Percentiles rank a stretch among this genome's conserved stretches.
Evolutionary conservation across 2,888 invertebrate species (phyloP).

Genomic region (Griposia aprilina): DNA sequence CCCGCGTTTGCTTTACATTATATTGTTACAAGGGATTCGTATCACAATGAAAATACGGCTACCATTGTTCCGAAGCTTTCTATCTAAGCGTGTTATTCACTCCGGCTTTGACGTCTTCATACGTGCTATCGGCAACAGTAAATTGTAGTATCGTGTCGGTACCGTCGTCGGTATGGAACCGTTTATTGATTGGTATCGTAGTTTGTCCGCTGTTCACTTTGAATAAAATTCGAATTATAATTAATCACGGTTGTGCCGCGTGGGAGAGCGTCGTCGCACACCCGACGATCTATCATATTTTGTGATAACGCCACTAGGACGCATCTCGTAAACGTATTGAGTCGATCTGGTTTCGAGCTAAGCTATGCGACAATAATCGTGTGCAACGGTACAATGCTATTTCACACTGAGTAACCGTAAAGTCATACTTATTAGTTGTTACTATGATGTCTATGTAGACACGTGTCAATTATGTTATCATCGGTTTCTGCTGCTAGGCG

Average conservation of each 20-base stretch:
- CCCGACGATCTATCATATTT: constrained; percentile 90
- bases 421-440: constrained; percentile 50
- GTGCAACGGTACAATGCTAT: constrained; percentile 78
- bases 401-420: constrained; percentile 69
- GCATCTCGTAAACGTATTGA: constrained; percentile 87
- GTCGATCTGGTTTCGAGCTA: constrained; percentile 82
- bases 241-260: constrained; percentile 89
- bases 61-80: constrained; percentile 84
- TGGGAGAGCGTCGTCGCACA: constrained; percentile 88
- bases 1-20: constrained; percentile 72
- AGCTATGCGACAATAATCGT: constrained; percentile 81
- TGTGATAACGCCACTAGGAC: constrained; percentile 89
- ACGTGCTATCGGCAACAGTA: constrained; percentile 86
- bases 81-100: constrained; percentile 83
- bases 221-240: constrained; percentile 91
- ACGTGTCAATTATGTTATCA: constrained; percentile 64
- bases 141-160: constrained; percentile 90
- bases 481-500: constrained; percentile 43
- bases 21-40: constrained; percentile 74
- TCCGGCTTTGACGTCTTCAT: constrained; percentile 88
- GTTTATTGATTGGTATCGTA: constrained; percentile 91
- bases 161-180: constrained; percentile 89
- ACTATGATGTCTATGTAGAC: constrained; percentile 65
- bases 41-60: constrained; percentile 83
- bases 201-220: constrained; percentile 90